A percentile compares a stretch with the other conserved stretches of the same genome.
These are phyloP conservation scores for Platysternon megacephalum DNA, from an alignment of 2,113 vertebrate genomes.

Conservation along the genomic window DNA sequence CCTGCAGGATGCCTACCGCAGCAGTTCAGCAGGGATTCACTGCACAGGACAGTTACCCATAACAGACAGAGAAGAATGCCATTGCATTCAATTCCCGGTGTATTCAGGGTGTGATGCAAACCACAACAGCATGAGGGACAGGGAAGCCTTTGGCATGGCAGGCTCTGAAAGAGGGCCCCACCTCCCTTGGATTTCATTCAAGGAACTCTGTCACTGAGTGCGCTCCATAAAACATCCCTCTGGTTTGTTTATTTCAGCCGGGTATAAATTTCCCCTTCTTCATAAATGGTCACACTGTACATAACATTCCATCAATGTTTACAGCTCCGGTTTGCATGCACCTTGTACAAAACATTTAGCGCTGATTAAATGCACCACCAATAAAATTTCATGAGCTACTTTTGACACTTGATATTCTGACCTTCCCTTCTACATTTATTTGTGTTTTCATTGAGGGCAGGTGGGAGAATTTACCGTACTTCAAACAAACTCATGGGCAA, in stretches of 20 bases:
- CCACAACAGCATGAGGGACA: background rate
- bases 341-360: constrained; percentile 92
- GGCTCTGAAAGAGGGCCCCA: background rate
- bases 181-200: background rate
- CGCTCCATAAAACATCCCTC: constrained; percentile 21
- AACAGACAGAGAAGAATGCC: background rate
- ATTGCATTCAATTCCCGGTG: background rate
- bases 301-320: constrained; percentile 75
- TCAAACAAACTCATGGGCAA: background rate
- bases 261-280: constrained; percentile 69
- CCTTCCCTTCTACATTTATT: constrained; percentile 51
- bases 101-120: background rate
- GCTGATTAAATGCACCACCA: constrained; percentile 86
- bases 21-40: constrained; percentile 22
- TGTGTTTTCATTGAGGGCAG: constrained; percentile 2
- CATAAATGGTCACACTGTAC: constrained; percentile 65
- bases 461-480: background rate
- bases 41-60: background rate
- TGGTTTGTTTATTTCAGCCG: constrained; percentile 51
- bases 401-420: constrained; percentile 69
- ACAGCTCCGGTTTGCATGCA: constrained; percentile 81
- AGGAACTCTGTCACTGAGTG: background rate
- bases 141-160: background rate
- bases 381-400: constrained; percentile 81
- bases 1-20: background rate